These are phyloP conservation scores for Rhingia campestris DNA, from an alignment of 2,888 invertebrate genomes.

Conservation along the genomic window DNA sequence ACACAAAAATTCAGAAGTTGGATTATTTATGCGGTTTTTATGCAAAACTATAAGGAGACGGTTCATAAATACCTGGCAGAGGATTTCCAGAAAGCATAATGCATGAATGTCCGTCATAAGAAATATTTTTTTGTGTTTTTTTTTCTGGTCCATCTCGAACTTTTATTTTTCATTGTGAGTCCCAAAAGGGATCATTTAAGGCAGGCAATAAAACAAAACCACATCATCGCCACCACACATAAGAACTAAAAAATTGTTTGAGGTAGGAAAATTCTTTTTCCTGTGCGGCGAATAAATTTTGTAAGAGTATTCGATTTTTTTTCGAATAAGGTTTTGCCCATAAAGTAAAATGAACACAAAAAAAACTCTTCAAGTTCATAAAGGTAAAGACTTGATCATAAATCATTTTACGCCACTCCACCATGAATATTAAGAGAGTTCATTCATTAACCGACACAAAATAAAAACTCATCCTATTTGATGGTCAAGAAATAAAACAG, in stretches of 20 bases:
- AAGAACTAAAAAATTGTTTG: constrained; percentile 12
- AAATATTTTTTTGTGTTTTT: too few species aligned
- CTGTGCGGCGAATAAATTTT: constrained; percentile 43
- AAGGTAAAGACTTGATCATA: constrained; percentile 61
- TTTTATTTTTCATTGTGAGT: neutral
- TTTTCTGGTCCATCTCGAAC: too few species aligned
- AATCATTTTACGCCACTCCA: constrained; percentile 62
- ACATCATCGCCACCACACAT: constrained; percentile 59
- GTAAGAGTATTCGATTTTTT: constrained; percentile 2
- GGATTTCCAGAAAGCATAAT: constrained; percentile 7
- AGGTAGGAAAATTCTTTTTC: constrained; percentile 44
- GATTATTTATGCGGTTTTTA: constrained; percentile 81
- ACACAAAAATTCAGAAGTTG: constrained; percentile 49
- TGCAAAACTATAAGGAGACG: constrained; percentile 77
- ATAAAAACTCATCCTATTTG: constrained; percentile 13
- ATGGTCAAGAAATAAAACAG: neutral
- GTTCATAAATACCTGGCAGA: constrained; percentile 47
- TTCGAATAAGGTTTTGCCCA: constrained; percentile 21
- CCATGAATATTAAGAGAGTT: constrained; percentile 65
- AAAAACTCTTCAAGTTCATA: constrained; percentile 46
- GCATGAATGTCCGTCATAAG: constrained; percentile 2
- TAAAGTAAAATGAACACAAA: neutral
- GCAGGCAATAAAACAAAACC: constrained; percentile 60
- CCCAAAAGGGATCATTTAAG: constrained; percentile 61
- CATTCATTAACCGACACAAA: constrained; percentile 61